Evolutionary conservation across 2,888 invertebrate genomes (phyloP), one percentile per base, ranked within the genome.

Genomic region (Physocephala rufipes): DNA sequence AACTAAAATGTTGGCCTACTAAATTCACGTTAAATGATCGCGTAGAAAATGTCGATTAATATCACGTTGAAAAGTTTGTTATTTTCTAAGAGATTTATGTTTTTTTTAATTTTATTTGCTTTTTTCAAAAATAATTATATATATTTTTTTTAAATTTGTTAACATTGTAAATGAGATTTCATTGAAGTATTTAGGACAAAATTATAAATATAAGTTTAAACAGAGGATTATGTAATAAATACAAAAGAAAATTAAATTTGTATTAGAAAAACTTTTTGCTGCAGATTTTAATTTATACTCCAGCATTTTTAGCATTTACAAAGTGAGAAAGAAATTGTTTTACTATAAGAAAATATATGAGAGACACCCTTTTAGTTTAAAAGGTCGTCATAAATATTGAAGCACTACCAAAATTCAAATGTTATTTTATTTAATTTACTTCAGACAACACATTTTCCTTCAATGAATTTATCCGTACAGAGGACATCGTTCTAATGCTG

Each of bases 141-240:
- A 43, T 24, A 67, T 45, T 45, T 24, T 58, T 58, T 26, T 5
- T 45, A 24, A 30, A 62, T 62, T 51, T 68, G 61, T 43, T 47
- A 67, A 55, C 5, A 43, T 28, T 45, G 58, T 67, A 58, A 67
- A 67, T 55, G 55, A n/a, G n/a, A 45, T 67, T 67, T 47, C 51
- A 68, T 61, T 68, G 30, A 59, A 59, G 49, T 49, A 61, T 66
- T 61, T 62, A 62, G 45, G 61, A 30, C 68, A 51, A 68, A 68
- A 68, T 68, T 62, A 26, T 67, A 59, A 45, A 36, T 49, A 24
- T 68, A 61, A 68, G 68, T 68, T 61, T 62, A 47, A 61, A 47
- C 26, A 64, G 19, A 19, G 45, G 45, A 66, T 53, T 43, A 28
- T 21, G n/a, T 64, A 47, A 66, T 30, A 55, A 24, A 66, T 28